These are phyloP conservation scores for Cancer borealis DNA, from an alignment of 2,888 invertebrate genomes.

Conservation along the genomic window DNA sequence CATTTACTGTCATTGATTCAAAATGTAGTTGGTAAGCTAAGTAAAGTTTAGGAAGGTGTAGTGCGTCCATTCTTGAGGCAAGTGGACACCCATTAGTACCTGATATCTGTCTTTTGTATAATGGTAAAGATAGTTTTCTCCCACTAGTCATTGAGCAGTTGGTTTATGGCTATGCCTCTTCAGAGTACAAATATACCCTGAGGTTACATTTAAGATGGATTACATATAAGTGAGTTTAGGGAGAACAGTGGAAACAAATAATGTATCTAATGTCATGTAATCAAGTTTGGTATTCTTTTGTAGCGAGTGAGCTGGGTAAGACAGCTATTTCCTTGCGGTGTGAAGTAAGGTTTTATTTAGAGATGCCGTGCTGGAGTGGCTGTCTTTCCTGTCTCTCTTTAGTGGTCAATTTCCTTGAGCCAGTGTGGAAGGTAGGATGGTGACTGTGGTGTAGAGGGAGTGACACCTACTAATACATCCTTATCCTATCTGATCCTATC, in stretches of 20 bases:
- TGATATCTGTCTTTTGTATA: slow-evolving; percentile 45
- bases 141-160: slow-evolving; percentile 59
- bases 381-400: background rate
- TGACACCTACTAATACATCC: background rate
- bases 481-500: no score
- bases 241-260: slow-evolving; percentile 26
- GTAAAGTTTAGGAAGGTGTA: slow-evolving; percentile 27
- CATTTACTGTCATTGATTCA: background rate
- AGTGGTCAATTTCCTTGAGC: background rate
- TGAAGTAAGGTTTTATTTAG: background rate
- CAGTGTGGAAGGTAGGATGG: slow-evolving; percentile 2
- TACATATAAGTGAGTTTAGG: background rate
- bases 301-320: background rate
- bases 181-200: slow-evolving; percentile 58
- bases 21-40: slow-evolving; percentile 18
- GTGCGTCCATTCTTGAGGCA: background rate
- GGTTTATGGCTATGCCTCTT: slow-evolving; percentile 58
- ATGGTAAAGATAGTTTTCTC: slow-evolving; percentile 44
- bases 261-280: background rate
- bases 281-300: background rate
- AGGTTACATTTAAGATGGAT: slow-evolving; percentile 44
- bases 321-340: background rate
- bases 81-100: slow-evolving; percentile 46
- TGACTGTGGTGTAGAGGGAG: background rate
- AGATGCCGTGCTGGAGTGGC: background rate